A percentile compares a stretch with the other conserved stretches of the same genome.
Conservation (phyloP, 1,140 invertebrate species). For the Metopolophium dirhodum region DNA sequence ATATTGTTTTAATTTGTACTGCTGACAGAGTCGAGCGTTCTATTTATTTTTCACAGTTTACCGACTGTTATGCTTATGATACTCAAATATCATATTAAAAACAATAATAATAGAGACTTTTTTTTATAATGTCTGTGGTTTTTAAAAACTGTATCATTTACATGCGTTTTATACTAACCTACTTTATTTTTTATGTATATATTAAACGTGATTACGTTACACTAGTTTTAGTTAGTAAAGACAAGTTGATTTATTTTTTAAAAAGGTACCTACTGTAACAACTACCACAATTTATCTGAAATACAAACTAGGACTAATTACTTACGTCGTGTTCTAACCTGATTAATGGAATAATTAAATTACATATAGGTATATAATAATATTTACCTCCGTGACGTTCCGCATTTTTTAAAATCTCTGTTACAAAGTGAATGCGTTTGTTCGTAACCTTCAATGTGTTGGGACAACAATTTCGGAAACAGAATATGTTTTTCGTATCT, state of each 20-base stretch:
- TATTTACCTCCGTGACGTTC: conserved; percentile 82
- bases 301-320: neutral
- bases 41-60: too few species aligned
- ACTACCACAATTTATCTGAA: neutral
- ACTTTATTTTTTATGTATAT: neutral
- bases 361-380: neutral
- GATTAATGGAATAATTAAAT: neutral
- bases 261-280: neutral
- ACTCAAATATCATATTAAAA: neutral
- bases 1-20: too few species aligned
- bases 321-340: neutral
- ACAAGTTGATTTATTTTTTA: neutral
- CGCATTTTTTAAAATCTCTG: conserved; percentile 81
- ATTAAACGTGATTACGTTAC: neutral
- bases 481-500: conserved; percentile 86
- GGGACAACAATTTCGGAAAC: conserved; percentile 86
- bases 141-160: neutral
- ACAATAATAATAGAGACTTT: neutral
- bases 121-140: neutral
- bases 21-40: too few species aligned
- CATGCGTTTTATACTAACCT: neutral
- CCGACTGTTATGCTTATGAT: too few species aligned
- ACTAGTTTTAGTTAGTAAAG: neutral
- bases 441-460: conserved; percentile 84
- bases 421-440: conserved; percentile 87